Evolutionary conservation across 1,140 invertebrate genomes (phyloP), one percentile per base, ranked within the genome.

Genomic region (Cotesia chilonis): DNA sequence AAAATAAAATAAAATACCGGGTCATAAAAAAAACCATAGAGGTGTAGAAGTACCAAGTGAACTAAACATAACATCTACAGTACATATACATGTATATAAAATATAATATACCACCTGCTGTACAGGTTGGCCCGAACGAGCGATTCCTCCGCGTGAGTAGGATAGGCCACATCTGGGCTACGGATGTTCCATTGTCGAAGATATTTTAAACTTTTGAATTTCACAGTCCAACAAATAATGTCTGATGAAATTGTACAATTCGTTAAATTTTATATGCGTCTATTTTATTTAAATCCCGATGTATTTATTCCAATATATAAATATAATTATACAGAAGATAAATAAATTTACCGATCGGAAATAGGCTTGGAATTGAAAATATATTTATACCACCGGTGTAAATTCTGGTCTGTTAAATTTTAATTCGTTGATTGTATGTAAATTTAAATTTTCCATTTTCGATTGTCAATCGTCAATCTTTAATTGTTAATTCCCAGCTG

Each of bases 61-160:
- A 78, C 81, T 77, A 79, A 81, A 79, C 78, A 70, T 41, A 77
- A 71, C 68, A 38, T 76, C 64, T 57, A 75, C 74, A 68, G 55
- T 55, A 54, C 74, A 28, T 28, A 28, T 28, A 28, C 3, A 28
- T 28, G 28, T 28, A 28, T 28, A 28, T 28, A 28, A 28, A 28
- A 28, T 28, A 28, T 28, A 28, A 28, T 28, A 28, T 28, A 82
- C 76, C 80, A 82, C 79, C 80, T 82, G 80, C 80, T 78, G 79
- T 74, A 78, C 73, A 41, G 59, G 28, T n/a, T 35, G 36, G 36
- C 36, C 4, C 12, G 61, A 65, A 36, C 52, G n/a, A 54, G 37
- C 38, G 17, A 47, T 10, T 59, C 68, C 57, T 28, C 4, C 12
- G 7, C 28, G n/a, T 38, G 28, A 28, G 28, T 28, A 28, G 14